Conservation (phyloP, 2,888 invertebrate species). For the Caenorhabditis sp. region DNA sequence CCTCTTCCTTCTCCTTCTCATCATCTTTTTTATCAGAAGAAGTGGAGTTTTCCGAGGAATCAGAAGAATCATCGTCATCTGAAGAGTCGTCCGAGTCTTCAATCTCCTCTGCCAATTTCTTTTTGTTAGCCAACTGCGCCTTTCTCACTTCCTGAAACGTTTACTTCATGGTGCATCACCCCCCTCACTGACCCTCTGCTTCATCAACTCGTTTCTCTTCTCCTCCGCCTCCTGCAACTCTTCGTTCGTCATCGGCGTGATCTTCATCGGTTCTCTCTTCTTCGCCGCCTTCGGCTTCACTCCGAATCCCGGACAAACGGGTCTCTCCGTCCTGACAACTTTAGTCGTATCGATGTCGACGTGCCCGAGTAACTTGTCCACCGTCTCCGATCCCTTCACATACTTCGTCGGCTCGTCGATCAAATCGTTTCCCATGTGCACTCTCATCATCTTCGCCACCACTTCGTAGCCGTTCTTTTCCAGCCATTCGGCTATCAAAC, state of each 20-base stretch:
- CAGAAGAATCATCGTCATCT: not conserved
- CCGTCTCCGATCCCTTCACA: not conserved
- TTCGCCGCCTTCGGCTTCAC: not conserved
- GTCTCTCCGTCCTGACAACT: not conserved
- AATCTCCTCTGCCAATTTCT: not conserved
- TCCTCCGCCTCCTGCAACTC: not conserved
- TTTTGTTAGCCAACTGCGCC: not conserved
- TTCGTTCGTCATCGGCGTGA: not conserved
- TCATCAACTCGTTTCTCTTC: not conserved
- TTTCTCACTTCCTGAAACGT: not conserved
- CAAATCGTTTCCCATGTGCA: conserved; percentile 21
- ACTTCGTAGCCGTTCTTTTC: conserved; percentile 31
- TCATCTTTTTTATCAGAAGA: not conserved
- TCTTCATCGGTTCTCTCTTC: conserved; percentile 2
- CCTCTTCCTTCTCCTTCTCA: not conserved
- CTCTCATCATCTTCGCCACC: conserved; percentile 34
- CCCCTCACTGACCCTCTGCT: not conserved
- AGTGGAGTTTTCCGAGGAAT: not conserved
- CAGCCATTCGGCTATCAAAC: conserved; percentile 32
- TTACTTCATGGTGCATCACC: not conserved
- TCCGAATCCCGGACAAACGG: not conserved
- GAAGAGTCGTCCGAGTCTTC: conserved; percentile 2
- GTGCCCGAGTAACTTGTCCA: conserved; percentile 5
- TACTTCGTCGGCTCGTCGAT: conserved; percentile 4
- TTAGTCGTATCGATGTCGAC: conserved; percentile 5